Base-by-base conservation (phyloP, 1,140 invertebrate genomes). In the Cotesia chilonis region DNA sequence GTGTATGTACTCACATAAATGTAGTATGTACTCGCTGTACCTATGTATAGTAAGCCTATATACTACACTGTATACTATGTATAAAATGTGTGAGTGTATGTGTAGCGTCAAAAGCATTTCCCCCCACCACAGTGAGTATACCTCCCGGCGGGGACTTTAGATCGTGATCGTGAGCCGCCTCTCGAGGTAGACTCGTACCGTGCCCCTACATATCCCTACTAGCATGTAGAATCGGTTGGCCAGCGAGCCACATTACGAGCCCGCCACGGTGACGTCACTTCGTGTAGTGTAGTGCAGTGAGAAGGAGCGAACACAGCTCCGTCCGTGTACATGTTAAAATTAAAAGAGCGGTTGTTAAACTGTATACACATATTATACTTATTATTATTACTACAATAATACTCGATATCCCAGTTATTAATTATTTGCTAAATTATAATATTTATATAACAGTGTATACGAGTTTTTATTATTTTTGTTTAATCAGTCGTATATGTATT, bases 211-310 rank as follows among this genome's bases (percentile, higher is more conserved):
- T 52, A 51, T 54, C 76, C 82, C 83, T 81, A 81, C 82, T 70
- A 59, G 4, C 7, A 37, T 51, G 63, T 60, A 57, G 55, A 69
- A 71, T 75, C 71, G 68, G 72, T 79, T 82, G 81, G 83, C 81
- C 77, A 78, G 83, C 83, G 83, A 84, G 83, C 83, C 81, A 68
- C 80, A 78, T 73, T 82, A 76, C 79, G 80, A 83, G 85, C 86
- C 87, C 87, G 87, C 86, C 86, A 87, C 82, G 84, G 86, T 88
- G 87, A 88, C 87, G 87, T 88, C 87, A 88, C 84, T 87, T 80
- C 67, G 82, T 82, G 85, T 87, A 88, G 86, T 84, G 86, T 88
- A 87, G 86, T 87, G 87, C 85, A 87, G 83, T 85, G 84, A 87
- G 83, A 80, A 86, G 84, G 85, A 87, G 84, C 84, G 75, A 75